A percentile compares a stretch with the other conserved stretches of the same genome.
Evolutionary conservation across 2,113 vertebrate genomes (phyloP).

Genomic region (Lampris megalopsis): DNA sequence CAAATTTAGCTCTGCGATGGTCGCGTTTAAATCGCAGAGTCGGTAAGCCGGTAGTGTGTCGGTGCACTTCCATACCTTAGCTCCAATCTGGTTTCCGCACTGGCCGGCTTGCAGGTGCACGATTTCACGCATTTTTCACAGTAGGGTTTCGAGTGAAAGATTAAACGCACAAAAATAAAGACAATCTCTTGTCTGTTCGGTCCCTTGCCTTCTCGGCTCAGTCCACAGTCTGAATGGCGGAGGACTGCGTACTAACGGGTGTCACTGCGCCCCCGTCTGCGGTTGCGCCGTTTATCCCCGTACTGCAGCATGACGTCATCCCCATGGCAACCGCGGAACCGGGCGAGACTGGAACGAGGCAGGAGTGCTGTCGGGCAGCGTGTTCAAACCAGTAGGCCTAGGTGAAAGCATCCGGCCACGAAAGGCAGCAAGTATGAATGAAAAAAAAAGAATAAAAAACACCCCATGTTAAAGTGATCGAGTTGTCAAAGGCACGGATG

Average conservation of each 20-base stretch:
- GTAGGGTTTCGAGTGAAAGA: conserved; percentile 4
- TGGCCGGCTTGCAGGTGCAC: conserved; percentile 77
- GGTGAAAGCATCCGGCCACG: no score
- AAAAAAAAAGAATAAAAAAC: no score
- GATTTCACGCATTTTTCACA: conserved; percentile 75
- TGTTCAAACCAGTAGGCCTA: no score
- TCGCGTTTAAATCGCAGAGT: background rate
- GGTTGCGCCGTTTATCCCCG: conserved; percentile 49
- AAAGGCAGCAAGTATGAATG: no score
- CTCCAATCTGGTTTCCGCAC: conserved; percentile 79
- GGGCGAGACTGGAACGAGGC: conserved; percentile 41
- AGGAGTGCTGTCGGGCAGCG: background rate
- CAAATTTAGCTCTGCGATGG: background rate
- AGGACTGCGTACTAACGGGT: conserved; percentile 22
- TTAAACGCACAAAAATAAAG: conserved; percentile 8
- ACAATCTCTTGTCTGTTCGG: background rate
- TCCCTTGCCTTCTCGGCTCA: conserved; percentile 6
- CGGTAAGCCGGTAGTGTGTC: background rate
- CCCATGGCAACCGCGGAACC: conserved; percentile 66
- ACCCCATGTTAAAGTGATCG: no score
- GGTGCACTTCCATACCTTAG: conserved; percentile 57
- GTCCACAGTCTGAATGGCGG: conserved; percentile 49
- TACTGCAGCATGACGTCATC: conserved; percentile 77
- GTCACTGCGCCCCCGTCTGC: conserved; percentile 24
- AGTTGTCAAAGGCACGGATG: no score